Percentiles rank a stretch among this genome's conserved stretches.
Evolutionary conservation across 2,888 invertebrate species (phyloP).

Genomic region (Ophioninae sp.): DNA sequence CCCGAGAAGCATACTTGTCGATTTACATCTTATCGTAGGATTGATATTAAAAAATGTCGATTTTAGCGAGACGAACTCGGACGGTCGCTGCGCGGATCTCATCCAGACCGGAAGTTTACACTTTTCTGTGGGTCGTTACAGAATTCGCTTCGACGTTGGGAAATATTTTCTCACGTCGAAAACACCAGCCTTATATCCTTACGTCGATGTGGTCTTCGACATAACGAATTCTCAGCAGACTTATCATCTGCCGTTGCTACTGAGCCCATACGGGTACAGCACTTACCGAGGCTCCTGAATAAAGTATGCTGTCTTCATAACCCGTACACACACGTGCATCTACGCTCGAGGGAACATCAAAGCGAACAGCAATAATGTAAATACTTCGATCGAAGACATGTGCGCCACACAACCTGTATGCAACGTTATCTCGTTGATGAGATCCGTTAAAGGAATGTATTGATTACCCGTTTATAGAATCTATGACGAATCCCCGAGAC

Average conservation of each 20-base stretch:
- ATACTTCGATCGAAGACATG: slow-evolving; percentile 5
- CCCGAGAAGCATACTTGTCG: neutral
- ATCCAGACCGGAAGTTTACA: slow-evolving; percentile 81
- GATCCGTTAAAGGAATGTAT: slow-evolving; percentile 35
- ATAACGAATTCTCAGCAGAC: slow-evolving; percentile 83
- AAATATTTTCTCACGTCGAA: slow-evolving; percentile 84
- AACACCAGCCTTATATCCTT: slow-evolving; percentile 86
- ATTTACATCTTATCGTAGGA: neutral
- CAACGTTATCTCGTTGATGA: slow-evolving; percentile 25
- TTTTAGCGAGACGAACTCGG: slow-evolving; percentile 82
- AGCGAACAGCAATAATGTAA: slow-evolving; percentile 34
- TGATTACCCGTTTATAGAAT: slow-evolving; percentile 31
- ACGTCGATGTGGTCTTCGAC: slow-evolving; percentile 88
- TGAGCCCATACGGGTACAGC: slow-evolving; percentile 88
- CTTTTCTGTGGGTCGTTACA: slow-evolving; percentile 86
- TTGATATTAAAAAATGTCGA: neutral
- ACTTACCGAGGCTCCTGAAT: slow-evolving; percentile 87
- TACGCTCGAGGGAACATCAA: neutral
- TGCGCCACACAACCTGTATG: neutral
- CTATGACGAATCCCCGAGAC: slow-evolving; percentile 24
- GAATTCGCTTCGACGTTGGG: slow-evolving; percentile 86
- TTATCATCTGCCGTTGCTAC: slow-evolving; percentile 88
- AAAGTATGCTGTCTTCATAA: neutral
- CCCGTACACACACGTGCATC: neutral
- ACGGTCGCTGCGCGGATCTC: slow-evolving; percentile 86